Evolutionary conservation across 2,113 vertebrate genomes (phyloP), one percentile per base, ranked within the genome.

Genomic region (Rhinopomastus cyanomelas): DNA sequence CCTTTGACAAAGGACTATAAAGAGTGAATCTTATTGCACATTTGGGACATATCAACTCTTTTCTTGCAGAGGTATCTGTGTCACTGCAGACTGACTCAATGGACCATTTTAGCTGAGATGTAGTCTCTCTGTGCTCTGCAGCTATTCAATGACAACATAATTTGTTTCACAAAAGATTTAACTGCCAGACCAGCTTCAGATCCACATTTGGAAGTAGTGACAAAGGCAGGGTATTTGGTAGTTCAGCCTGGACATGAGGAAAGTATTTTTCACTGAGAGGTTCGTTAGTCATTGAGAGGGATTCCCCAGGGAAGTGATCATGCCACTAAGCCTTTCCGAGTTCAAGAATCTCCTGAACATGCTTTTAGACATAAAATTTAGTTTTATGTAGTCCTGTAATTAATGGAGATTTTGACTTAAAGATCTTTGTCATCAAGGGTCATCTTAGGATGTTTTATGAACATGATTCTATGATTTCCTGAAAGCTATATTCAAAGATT

Each of bases 221-320:
- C 30, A 60, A 65, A 37, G n/a, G 32, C 1, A 62, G 18, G 13
- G 36, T 23, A 21, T 44, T 32, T 67, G 8, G 5, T 32, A 34
- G 26, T 20, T 62, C 17, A 37, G 7, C 36, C 2, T 12, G 27
- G 10, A 55, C 12, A 44, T 34, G 21, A 34, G 17, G 26, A 51
- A 44, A 75, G 71, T 5, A 1, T 37, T 62, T 6, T 48, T 34
- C 25, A 11, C 15, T 34, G 30, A 42, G 19, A 59, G 8, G 9
- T 3, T 71, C 10, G 21, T 26, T 3, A 1, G 11, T 26, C 27
- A 15, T 16, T 46, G 18, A 4, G 44, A 11, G 16, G 56, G 30
- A 3, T 3, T 65, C 5, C 8, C 12, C 27, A n/a, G 2, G 4
- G 29, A 75, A 32, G 4, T 12, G 4, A 3, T 23, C 9, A 37